Conservation (phyloP, 2,113 vertebrate genomes). For the Alexandromys fortis region DNA sequence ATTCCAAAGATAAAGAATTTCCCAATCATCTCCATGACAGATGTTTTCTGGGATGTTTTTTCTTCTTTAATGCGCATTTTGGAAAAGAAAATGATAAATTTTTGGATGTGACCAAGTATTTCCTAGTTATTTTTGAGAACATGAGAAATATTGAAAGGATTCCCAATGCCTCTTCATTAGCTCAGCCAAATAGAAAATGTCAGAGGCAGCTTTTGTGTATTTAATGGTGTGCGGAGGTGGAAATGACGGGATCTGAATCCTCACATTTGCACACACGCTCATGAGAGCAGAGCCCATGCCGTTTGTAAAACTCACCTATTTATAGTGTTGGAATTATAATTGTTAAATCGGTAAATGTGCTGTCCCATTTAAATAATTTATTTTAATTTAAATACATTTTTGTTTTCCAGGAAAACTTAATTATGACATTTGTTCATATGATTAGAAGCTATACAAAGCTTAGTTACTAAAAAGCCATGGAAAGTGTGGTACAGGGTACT, state of each 20-base stretch:
- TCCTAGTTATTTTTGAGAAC: background rate
- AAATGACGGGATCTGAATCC: background rate
- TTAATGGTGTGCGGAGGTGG: background rate
- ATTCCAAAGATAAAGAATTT: background rate
- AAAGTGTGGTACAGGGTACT: background rate
- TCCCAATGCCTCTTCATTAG: background rate
- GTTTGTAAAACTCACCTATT: background rate
- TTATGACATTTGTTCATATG: background rate
- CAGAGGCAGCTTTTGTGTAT: background rate
- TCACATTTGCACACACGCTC: background rate
- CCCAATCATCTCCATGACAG: background rate
- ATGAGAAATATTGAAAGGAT: constrained; percentile 1
- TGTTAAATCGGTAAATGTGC: background rate
- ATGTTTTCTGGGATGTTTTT: background rate
- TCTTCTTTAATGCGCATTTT: constrained; percentile 16
- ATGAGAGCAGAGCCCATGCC: background rate
- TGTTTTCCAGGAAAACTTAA: background rate
- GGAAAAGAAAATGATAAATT: background rate
- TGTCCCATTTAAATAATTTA: background rate
- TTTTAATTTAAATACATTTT: background rate
- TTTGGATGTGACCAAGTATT: background rate
- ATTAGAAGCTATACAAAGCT: background rate
- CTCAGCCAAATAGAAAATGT: background rate
- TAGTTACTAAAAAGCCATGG: background rate
- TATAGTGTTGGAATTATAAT: background rate